Conservation (phyloP, 2,797 vertebrate genomes). For the Sebastes paucispinis region DNA sequence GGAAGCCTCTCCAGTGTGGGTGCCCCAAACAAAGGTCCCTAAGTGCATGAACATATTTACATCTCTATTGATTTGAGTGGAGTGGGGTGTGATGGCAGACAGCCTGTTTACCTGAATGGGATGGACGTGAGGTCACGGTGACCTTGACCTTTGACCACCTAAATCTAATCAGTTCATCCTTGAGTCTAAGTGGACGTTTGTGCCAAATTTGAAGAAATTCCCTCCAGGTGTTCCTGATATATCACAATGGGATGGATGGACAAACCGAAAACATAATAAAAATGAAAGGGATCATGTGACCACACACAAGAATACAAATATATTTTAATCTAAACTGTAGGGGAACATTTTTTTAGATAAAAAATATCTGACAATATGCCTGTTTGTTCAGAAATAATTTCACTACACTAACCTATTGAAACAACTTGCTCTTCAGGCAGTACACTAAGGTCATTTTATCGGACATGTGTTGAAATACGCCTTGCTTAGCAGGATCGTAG, state of each 20-base stretch:
- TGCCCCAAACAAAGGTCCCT: slow-evolving; percentile 73
- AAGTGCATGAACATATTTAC: slow-evolving; percentile 79
- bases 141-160: not conserved
- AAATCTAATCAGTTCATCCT: not conserved
- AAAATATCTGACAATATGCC: not conserved
- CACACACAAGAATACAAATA: no score
- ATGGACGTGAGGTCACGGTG: not conserved
- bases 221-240: no score
- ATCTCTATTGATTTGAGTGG: slow-evolving; percentile 69
- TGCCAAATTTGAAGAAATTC: not conserved
- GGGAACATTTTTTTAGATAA: not conserved
- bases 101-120: slow-evolving; percentile 55
- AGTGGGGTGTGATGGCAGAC: not conserved
- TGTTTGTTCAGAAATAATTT: not conserved
- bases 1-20: slow-evolving; percentile 49
- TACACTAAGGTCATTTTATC: slow-evolving; percentile 21
- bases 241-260: no score
- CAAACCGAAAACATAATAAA: no score
- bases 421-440: not conserved
- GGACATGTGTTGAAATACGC: slow-evolving; percentile 35
- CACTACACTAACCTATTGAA: not conserved
- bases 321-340: not conserved
- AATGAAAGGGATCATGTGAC: accelerated
- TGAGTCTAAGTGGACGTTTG: not conserved
- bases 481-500: slow-evolving; percentile 10